phyloP scores from a whole-genome alignment of 2,113 vertebrate genomes.

The Barnardius zonarius region DNA sequence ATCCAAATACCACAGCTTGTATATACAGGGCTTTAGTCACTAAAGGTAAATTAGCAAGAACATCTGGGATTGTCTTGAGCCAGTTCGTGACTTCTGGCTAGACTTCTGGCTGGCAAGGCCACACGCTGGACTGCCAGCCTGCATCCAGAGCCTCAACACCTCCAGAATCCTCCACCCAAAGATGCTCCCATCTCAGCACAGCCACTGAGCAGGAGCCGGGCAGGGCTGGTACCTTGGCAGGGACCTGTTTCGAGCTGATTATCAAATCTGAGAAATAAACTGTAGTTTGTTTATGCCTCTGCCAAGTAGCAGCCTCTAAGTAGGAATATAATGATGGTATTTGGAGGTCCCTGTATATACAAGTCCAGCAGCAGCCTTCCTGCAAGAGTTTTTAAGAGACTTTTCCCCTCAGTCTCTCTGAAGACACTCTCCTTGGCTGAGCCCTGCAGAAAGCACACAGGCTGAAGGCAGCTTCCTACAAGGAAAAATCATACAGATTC shows the following conservation, averaged over 20 bases:
- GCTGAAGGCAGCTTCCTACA: not conserved
- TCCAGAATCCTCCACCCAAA: not conserved
- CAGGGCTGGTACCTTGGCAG: not conserved
- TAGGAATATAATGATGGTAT: not conserved
- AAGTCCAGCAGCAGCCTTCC: not conserved
- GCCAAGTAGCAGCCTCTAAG: not conserved
- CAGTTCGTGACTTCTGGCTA: not conserved
- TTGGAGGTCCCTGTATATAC: not conserved
- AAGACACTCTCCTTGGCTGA: not conserved
- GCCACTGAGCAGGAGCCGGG: rapidly evolving
- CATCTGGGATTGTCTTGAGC: not conserved
- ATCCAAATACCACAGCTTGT: not conserved
- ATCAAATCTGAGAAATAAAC: not conserved
- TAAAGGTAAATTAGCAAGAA: not conserved
- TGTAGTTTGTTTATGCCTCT: not conserved
- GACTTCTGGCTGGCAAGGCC: not conserved
- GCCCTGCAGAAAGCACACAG: not conserved
- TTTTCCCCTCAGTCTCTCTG: not conserved
- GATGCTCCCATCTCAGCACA: not conserved
- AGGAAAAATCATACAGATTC: not conserved
- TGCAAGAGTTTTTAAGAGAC: not conserved
- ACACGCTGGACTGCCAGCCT: rapidly evolving
- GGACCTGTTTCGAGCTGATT: not conserved
- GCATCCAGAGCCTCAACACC: not conserved
- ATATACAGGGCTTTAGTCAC: not conserved